Conservation (phyloP, 2,113 vertebrate species). For the Toxotes chatareus region DNA sequence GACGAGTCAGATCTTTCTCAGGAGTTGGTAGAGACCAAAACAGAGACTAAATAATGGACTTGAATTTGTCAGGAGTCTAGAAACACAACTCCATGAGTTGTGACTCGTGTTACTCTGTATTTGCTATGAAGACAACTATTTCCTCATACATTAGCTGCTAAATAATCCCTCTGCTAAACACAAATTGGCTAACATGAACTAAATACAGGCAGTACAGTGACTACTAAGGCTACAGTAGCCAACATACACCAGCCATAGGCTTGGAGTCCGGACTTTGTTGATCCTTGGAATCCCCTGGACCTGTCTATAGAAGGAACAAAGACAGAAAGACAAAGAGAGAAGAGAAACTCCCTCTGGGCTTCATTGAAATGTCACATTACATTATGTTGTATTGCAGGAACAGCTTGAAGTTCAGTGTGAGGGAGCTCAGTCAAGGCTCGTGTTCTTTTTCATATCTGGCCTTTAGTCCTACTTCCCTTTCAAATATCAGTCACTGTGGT, state of each 20-base stretch:
- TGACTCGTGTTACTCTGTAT: not conserved
- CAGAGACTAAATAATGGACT: no score
- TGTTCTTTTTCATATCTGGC: not conserved
- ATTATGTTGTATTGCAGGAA: slow-evolving; percentile 13
- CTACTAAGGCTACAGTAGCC: no score
- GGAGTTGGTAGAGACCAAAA: no score
- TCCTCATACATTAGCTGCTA: no score
- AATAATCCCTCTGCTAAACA: no score
- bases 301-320: not conserved
- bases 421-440: slow-evolving; percentile 15
- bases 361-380: slow-evolving; percentile 36
- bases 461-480: not conserved
- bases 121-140: no score
- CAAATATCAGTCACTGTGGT: not conserved
- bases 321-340: slow-evolving; percentile 14
- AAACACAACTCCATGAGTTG: not conserved
- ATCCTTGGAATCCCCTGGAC: not conserved
- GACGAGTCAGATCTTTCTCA: no score
- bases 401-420: slow-evolving; percentile 6
- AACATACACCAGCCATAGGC: no score
- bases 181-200: no score
- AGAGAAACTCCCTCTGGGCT: slow-evolving; percentile 27
- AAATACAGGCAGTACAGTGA: no score
- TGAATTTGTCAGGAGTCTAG: not conserved
- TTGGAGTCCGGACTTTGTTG: not conserved